A percentile compares a stretch with the other conserved stretches of the same genome.
Evolutionary conservation across 2,888 invertebrate species (phyloP).

Genomic region (Agonopterix subpropinquella): DNA sequence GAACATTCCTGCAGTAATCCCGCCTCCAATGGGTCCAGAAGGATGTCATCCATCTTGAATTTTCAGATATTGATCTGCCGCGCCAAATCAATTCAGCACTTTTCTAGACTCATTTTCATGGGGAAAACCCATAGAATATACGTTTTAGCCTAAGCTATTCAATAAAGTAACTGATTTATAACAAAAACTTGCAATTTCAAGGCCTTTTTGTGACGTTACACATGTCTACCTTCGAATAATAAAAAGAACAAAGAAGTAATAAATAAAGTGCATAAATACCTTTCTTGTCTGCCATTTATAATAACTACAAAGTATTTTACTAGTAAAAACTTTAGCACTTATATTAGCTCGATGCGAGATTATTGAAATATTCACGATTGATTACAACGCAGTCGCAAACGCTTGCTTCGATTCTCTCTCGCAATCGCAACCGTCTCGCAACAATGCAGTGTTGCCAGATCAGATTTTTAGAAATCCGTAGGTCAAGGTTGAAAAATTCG

Average conservation of each 20-base stretch:
- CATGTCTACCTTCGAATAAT: constrained; percentile 53
- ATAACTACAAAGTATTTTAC: constrained; percentile 41
- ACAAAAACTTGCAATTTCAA: constrained; percentile 26
- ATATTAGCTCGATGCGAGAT: constrained; percentile 25
- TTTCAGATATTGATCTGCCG: constrained; percentile 47
- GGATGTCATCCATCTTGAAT: constrained; percentile 62
- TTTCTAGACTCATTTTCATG: constrained; percentile 7
- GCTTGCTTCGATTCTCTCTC: constrained; percentile 28
- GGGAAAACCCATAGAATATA: constrained; percentile 1
- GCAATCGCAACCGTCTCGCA: too few species aligned
- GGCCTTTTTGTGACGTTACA: constrained; percentile 58
- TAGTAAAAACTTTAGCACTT: constrained; percentile 38
- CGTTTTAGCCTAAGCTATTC: not conserved
- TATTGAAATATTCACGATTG: constrained; percentile 31
- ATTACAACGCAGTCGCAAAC: constrained; percentile 44
- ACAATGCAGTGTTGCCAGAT: too few species aligned
- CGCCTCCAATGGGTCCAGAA: constrained; percentile 18
- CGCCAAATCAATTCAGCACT: constrained; percentile 7
- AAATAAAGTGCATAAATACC: constrained; percentile 63
- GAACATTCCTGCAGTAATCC: constrained; percentile 22
- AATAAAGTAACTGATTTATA: constrained; percentile 9
- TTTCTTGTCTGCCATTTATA: constrained; percentile 75
- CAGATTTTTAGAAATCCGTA: too few species aligned
- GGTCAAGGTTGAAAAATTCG: too few species aligned
- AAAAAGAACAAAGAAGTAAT: constrained; percentile 58